Evolutionary conservation across 2,797 vertebrate species (phyloP).

Genomic region (Molossus alvarezi): DNA sequence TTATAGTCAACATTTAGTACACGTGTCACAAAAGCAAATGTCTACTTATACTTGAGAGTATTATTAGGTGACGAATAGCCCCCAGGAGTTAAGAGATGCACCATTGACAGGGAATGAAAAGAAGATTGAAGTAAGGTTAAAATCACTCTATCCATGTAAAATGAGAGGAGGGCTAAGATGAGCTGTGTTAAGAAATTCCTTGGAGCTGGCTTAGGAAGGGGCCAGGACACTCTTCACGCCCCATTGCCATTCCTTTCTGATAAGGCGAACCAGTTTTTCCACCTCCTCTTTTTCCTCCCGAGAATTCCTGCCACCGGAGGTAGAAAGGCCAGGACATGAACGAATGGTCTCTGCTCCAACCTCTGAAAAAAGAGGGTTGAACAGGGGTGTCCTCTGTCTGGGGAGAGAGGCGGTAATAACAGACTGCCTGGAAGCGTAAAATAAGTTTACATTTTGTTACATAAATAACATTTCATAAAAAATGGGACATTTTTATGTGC

Average conservation of each 20-base stretch:
- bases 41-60: not conserved
- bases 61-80: not conserved
- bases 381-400: not conserved
- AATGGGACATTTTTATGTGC: not conserved
- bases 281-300: not conserved
- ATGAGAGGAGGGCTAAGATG: rapidly evolving
- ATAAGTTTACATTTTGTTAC: conserved; percentile 60
- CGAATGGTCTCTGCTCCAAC: not conserved
- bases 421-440: not conserved
- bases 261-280: not conserved
- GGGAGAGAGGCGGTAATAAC: not conserved
- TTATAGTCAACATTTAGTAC: not conserved
- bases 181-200: not conserved
- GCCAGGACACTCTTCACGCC: not conserved
- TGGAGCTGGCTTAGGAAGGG: not conserved
- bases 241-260: not conserved
- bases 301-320: not conserved
- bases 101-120: not conserved
- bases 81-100: not conserved
- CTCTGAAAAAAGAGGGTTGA: not conserved
- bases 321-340: conserved; percentile 15
- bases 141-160: not conserved
- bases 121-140: not conserved
- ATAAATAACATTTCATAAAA: conserved; percentile 60
- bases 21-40: not conserved